A percentile compares a stretch with the other conserved stretches of the same genome.
These are phyloP conservation scores for Ips nitidus DNA, from an alignment of 1,140 invertebrate species.

Conservation along the genomic window DNA sequence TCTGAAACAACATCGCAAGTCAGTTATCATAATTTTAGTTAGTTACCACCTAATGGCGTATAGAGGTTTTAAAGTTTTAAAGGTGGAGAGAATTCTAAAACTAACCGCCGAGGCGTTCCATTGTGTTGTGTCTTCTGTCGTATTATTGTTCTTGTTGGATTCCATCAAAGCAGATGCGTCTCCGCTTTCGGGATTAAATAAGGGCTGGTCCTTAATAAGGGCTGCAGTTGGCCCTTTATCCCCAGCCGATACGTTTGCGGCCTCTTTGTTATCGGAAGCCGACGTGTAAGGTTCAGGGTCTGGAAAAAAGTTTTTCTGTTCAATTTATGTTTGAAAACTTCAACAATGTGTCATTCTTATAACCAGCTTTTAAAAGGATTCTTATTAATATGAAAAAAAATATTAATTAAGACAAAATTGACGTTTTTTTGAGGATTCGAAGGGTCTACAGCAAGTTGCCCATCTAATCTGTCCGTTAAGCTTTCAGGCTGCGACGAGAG, in stretches of 20 bases:
- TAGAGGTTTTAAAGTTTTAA: neutral
- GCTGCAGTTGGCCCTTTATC: conserved; percentile 18
- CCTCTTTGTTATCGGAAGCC: too few relatives aligned
- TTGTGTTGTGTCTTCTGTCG: conserved; percentile 20
- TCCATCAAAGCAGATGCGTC: conserved; percentile 9
- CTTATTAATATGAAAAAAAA: too few relatives aligned
- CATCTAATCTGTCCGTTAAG: neutral
- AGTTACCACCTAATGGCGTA: neutral
- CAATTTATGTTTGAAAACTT: too few relatives aligned
- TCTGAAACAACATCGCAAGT: conserved; percentile 5
- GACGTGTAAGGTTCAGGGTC: too few relatives aligned
- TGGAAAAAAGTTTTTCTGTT: too few relatives aligned
- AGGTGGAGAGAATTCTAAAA: neutral
- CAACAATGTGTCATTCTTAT: too few relatives aligned
- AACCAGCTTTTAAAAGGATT: too few relatives aligned
- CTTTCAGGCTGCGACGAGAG: neutral
- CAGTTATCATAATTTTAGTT: neutral
- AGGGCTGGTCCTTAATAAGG: conserved; percentile 21
- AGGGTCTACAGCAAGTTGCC: neutral
- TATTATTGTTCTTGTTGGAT: conserved; percentile 22
- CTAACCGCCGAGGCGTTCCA: conserved; percentile 31
- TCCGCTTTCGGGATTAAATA: conserved; percentile 19
- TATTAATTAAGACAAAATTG: too few relatives aligned
- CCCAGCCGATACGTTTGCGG: conserved; percentile 8
- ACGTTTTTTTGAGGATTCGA: too few relatives aligned